A percentile compares a stretch with the other conserved stretches of the same genome.
Conservation (phyloP, 2,888 invertebrate species). For the Odiellus spinosus region DNA sequence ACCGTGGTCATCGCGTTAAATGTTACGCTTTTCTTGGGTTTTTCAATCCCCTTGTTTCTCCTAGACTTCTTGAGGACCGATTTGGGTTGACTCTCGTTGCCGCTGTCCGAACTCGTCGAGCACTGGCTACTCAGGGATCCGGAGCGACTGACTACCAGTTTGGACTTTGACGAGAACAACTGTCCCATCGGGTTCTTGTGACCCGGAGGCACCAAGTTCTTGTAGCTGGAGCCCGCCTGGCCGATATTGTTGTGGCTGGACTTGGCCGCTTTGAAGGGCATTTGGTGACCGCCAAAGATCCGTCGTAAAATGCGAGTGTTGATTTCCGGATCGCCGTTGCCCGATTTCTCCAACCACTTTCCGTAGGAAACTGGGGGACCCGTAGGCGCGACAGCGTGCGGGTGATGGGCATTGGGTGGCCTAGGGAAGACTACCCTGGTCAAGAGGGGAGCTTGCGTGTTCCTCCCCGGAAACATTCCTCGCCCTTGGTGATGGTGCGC, state of each 20-base stretch:
- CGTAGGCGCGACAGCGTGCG: not conserved
- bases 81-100: conserved; percentile 14
- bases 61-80: conserved; percentile 15
- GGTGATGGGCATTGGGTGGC: not conserved
- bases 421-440: not conserved
- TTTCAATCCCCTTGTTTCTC: not conserved
- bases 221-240: not conserved
- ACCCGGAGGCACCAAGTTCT: not conserved
- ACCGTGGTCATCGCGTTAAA: conserved; percentile 16
- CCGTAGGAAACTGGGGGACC: conserved; percentile 10
- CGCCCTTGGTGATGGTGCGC: not conserved
- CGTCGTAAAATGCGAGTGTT: not conserved
- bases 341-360: conserved; percentile 8
- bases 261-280: not conserved
- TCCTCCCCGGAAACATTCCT: not conserved
- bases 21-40: conserved; percentile 13
- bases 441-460: not conserved
- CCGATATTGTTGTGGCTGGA: not conserved
- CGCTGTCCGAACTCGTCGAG: conserved; percentile 14
- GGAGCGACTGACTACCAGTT: conserved; percentile 11
- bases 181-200: not conserved
- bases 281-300: not conserved
- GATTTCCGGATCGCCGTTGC: conserved; percentile 3
- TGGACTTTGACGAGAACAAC: not conserved
- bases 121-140: conserved; percentile 16